Evolutionary conservation across 2,797 vertebrate species (phyloP).

Genomic region (Sebastes vulpes): DNA sequence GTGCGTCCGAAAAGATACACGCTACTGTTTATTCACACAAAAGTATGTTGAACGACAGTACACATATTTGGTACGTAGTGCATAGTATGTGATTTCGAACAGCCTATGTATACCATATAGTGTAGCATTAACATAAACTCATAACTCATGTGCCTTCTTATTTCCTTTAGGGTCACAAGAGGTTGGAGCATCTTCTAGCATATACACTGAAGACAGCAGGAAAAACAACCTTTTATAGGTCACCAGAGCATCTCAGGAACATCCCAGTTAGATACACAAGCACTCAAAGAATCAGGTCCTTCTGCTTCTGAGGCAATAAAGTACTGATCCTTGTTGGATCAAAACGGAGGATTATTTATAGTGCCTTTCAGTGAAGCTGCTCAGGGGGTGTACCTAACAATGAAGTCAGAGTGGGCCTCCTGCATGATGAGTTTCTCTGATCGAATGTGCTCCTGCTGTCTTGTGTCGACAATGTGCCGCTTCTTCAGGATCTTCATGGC

Average conservation of each 20-base stretch:
- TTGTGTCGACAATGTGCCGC: conserved; percentile 96
- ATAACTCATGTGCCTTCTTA: neutral
- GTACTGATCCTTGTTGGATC: neutral
- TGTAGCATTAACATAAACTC: neutral
- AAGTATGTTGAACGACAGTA: too few species aligned
- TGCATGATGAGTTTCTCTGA: conserved; percentile 99
- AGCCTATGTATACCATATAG: neutral
- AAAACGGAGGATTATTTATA: neutral
- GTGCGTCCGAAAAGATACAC: too few species aligned
- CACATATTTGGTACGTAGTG: neutral
- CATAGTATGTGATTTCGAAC: neutral
- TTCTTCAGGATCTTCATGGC: conserved; percentile 99
- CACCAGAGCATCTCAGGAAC: neutral
- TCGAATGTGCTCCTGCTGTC: conserved; percentile 98
- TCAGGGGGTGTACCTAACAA: conserved; percentile 90
- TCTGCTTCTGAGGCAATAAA: conserved; percentile 3
- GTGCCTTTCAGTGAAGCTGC: neutral
- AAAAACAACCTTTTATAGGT: neutral
- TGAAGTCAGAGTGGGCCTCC: conserved; percentile 98
- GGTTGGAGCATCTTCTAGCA: neutral
- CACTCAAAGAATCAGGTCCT: neutral
- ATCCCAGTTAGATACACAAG: neutral
- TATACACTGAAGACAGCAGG: neutral
- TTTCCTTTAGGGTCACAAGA: conserved; percentile 4
- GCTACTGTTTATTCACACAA: too few species aligned